A percentile compares a stretch with the other conserved stretches of the same genome.
phyloP scores from a whole-genome alignment of 2,797 vertebrate species.

The Myripristis jacobus region DNA sequence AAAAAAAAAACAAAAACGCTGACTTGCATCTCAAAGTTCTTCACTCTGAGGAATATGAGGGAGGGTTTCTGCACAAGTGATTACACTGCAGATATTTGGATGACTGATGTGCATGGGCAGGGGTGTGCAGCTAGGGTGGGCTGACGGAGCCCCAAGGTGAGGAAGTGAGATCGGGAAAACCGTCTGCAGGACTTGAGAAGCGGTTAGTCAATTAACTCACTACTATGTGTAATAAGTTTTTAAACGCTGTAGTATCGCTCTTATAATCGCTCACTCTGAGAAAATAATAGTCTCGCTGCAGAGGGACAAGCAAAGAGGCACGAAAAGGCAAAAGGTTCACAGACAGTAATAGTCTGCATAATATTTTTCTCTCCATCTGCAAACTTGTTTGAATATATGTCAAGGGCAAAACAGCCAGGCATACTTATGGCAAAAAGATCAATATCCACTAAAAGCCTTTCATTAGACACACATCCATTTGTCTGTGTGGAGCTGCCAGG shows the following conservation, averaged over 20 bases:
- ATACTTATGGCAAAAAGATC: conserved; percentile 68
- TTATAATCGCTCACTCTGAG: conserved; percentile 3
- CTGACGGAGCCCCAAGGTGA: conserved; percentile 16
- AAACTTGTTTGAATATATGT: conserved; percentile 55
- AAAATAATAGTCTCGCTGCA: neutral
- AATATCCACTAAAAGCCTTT: conserved; percentile 83
- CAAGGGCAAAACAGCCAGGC: conserved; percentile 57
- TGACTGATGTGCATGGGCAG: conserved; percentile 65
- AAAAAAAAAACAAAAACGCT: conserved; percentile 50
- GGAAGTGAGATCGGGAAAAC: conserved; percentile 28
- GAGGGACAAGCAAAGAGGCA: neutral
- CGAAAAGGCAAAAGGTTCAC: neutral
- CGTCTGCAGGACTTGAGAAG: conserved; percentile 21
- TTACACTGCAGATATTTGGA: conserved; percentile 73
- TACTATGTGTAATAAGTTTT: conserved; percentile 35
- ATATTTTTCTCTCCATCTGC: conserved; percentile 32
- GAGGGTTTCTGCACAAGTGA: conserved; percentile 64
- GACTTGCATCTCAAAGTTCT: conserved; percentile 71
- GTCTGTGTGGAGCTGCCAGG: conserved; percentile 66
- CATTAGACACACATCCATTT: conserved; percentile 75
- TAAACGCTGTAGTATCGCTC: conserved; percentile 12
- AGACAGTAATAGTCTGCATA: neutral
- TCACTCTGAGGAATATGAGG: conserved; percentile 57
- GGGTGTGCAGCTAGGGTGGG: conserved; percentile 4
- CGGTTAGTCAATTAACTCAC: conserved; percentile 31